Base-by-base conservation (phyloP, 2,113 vertebrate genomes). In the Oreochromis niloticus region DNA sequence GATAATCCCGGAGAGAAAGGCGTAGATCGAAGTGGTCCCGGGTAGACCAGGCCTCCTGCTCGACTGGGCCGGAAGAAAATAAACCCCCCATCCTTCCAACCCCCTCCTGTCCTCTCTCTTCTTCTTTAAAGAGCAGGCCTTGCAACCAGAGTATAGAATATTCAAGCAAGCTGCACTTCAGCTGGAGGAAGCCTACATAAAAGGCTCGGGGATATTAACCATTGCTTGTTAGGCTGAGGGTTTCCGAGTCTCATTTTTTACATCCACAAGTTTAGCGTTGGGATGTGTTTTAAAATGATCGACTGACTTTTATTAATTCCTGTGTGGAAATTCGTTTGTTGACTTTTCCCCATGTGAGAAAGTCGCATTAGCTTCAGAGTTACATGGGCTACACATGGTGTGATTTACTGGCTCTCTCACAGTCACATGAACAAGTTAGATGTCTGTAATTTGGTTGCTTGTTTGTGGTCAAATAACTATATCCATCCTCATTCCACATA, bases 1-100 rank as follows among this genome's bases (percentile, higher is more conserved):
- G 95, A 96, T 96, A 96, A 97, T 97, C 96, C 96, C 94, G 89
- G 92, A 95, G 95, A 96, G 93, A 93, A 94, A 95, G 93, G 91
- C 94, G 88, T 91, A 92, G 95, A 96, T 96, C 93, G 96, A 95
- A 96, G 90, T 85, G 91, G 94, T 94, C 92, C 95, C 94, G 90
- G 81, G 92, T 88, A 95, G 94, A 95, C 94, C 81, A 32, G 91
- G 91, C 94, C 93, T 94, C 92, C 93, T 87, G 92, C 90, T 93
- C 81, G 27, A 88, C 91, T 93, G 90, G 95, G 91, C 89, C 85
- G 82, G 85, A 94, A 93, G 87, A 93, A 93, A 90, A 92, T 57
- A 54, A 52, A 50, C 56, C 71, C 66, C 79, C 91, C 80, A 46
- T 80, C 80, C 78, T 57, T 46, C 86, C 84, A 50, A 81, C 82